These are phyloP conservation scores for Sicus ferrugineus DNA, from an alignment of 2,888 invertebrate species.

Conservation along the genomic window DNA sequence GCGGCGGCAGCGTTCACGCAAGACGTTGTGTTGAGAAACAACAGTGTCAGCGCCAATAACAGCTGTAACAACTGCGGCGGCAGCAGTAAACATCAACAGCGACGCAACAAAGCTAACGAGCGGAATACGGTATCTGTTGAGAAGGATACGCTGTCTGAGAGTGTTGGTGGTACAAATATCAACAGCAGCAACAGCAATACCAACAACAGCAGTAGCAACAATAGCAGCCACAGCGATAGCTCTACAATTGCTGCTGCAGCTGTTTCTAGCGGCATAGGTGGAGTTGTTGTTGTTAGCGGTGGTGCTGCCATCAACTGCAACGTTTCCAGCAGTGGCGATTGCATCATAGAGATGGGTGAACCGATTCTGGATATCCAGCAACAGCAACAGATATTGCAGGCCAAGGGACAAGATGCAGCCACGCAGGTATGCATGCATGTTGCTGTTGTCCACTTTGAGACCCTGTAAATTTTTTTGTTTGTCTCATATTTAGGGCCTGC, in stretches of 20 bases:
- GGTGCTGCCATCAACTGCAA: conserved; percentile 38
- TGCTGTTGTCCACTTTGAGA: neutral
- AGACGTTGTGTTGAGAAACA: conserved; percentile 44
- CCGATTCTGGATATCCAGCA: conserved; percentile 47
- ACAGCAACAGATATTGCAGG: conserved; percentile 44
- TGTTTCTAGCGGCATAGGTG: conserved; percentile 2
- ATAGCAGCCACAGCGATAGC: neutral
- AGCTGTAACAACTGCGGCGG: conserved; percentile 13
- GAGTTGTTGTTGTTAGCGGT: conserved; percentile 22
- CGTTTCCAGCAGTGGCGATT: conserved; percentile 62
- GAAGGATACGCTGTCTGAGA: conserved; percentile 24
- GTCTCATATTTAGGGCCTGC: conserved; percentile 44
- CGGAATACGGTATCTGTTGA: conserved; percentile 38
- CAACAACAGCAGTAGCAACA: conserved; percentile 9
- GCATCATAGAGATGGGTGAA: conserved; percentile 65
- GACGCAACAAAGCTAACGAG: conserved; percentile 43
- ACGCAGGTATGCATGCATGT: conserved; percentile 37
- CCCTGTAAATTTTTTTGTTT: neutral
- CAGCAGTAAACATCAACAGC: conserved; percentile 41
- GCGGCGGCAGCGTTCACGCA: conserved; percentile 43
- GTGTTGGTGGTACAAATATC: conserved; percentile 20
- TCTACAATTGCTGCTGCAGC: conserved; percentile 1
- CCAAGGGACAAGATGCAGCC: conserved; percentile 42
- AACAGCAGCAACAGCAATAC: conserved; percentile 8
- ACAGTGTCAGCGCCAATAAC: conserved; percentile 24